phyloP scores from a whole-genome alignment of 2,113 vertebrate species.

The Atherinomorus stipes region DNA sequence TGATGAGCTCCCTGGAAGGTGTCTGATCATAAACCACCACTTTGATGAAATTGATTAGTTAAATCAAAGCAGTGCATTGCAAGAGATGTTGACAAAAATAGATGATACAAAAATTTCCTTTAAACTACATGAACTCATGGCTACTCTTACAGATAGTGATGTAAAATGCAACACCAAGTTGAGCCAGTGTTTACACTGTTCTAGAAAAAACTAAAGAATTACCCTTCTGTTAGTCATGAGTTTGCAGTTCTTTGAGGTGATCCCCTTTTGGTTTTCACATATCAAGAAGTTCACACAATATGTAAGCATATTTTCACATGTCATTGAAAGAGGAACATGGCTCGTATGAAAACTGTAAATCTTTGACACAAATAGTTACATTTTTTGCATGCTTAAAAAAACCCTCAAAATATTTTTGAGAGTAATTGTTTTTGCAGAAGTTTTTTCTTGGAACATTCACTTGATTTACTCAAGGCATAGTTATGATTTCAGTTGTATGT shows the following conservation, averaged over 20 bases:
- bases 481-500: not conserved
- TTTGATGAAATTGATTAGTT: not conserved
- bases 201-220: not conserved
- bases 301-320: conserved; percentile 26
- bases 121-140: not conserved
- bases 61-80: not conserved
- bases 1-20: not conserved
- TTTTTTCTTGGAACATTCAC: not conserved
- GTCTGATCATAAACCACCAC: not conserved
- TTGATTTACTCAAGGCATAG: not conserved
- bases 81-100: not conserved
- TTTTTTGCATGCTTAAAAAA: not conserved
- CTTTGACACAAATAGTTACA: not conserved
- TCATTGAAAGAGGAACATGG: conserved; percentile 50
- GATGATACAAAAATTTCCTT: not conserved
- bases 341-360: conserved; percentile 4
- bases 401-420: not conserved
- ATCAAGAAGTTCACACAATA: conserved; percentile 17
- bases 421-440: not conserved
- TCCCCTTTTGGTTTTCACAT: conserved; percentile 11
- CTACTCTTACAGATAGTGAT: no score
- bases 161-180: not conserved
- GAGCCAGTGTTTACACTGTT: not conserved
- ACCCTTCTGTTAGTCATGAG: not conserved
- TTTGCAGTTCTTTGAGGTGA: conserved; percentile 25